Evolutionary conservation across 2,888 invertebrate species (phyloP).

Genomic region (Cerastis rubricosa): DNA sequence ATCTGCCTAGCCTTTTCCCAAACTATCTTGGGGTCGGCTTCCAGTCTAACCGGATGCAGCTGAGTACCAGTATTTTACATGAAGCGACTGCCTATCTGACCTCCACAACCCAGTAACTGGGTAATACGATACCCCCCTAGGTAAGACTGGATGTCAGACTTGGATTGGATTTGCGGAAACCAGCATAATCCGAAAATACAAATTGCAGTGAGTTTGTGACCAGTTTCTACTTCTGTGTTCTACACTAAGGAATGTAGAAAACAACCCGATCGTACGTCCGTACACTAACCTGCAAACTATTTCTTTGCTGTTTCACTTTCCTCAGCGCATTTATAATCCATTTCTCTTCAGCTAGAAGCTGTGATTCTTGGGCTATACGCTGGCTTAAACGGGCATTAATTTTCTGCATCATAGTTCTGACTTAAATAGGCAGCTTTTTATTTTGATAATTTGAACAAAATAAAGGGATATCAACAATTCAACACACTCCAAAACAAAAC

Average conservation of each 20-base stretch:
- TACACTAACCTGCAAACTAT: constrained; percentile 77
- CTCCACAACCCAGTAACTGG: too few species aligned
- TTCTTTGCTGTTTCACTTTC: constrained; percentile 79
- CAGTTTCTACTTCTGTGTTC: background rate
- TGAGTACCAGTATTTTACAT: too few species aligned
- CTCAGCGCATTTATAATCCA: constrained; percentile 80
- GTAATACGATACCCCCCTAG: too few species aligned
- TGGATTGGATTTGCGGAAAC: background rate
- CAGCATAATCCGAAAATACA: background rate
- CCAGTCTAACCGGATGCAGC: too few species aligned
- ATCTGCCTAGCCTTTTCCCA: too few species aligned
- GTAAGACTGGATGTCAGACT: too few species aligned
- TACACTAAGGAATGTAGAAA: too few species aligned
- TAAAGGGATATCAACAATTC: background rate
- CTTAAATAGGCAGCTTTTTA: background rate
- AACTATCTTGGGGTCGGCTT: too few species aligned
- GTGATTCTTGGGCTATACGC: constrained; percentile 78
- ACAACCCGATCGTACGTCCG: background rate
- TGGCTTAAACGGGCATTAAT: constrained; percentile 65
- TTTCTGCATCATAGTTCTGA: constrained; percentile 35
- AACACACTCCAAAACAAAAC: background rate
- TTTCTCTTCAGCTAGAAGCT: constrained; percentile 82
- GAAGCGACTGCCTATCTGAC: too few species aligned
- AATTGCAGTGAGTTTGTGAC: background rate
- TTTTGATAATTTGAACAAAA: background rate